These are phyloP conservation scores for Drosophila kikkawai DNA, from an alignment of 1,140 invertebrate genomes.

Conservation along the genomic window DNA sequence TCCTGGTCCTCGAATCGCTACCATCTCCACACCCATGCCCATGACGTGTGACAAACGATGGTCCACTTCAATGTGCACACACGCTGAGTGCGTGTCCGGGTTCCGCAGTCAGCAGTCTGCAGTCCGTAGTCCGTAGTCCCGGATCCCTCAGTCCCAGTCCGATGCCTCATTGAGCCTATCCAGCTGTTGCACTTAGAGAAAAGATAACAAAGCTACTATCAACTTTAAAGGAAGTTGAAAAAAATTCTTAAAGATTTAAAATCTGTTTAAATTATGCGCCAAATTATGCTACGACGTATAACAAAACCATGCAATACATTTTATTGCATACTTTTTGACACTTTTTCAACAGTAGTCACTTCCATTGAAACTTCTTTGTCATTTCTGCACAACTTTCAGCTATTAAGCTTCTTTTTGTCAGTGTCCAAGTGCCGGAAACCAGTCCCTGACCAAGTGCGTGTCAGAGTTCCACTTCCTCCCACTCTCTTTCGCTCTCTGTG, in stretches of 20 bases:
- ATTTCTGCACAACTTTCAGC: not conserved
- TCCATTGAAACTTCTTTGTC: not conserved
- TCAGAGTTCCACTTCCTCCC: slow-evolving; percentile 43
- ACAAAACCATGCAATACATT: not conserved
- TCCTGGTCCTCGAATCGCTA: not conserved
- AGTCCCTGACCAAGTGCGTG: slow-evolving; percentile 35
- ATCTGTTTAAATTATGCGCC: not conserved
- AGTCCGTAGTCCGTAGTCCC: not conserved
- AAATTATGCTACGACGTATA: not conserved
- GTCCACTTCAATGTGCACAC: slow-evolving; percentile 62
- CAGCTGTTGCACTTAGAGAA: not conserved
- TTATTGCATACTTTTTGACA: not conserved
- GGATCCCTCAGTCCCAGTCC: slow-evolving; percentile 17
- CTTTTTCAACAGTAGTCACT: not conserved
- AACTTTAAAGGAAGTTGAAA: not conserved
- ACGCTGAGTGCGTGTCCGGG: slow-evolving; percentile 41
- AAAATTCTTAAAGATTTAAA: not conserved
- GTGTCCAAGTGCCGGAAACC: slow-evolving; percentile 19
- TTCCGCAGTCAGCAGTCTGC: slow-evolving; percentile 9
- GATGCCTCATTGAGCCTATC: slow-evolving; percentile 41
- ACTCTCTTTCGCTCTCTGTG: not conserved
- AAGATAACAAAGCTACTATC: not conserved
- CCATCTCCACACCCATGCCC: not conserved
- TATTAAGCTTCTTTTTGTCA: slow-evolving; percentile 1
- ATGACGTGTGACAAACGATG: slow-evolving; percentile 68